Evolutionary conservation across 2,113 vertebrate species (phyloP).

Genomic region (Odontesthes bonariensis): DNA sequence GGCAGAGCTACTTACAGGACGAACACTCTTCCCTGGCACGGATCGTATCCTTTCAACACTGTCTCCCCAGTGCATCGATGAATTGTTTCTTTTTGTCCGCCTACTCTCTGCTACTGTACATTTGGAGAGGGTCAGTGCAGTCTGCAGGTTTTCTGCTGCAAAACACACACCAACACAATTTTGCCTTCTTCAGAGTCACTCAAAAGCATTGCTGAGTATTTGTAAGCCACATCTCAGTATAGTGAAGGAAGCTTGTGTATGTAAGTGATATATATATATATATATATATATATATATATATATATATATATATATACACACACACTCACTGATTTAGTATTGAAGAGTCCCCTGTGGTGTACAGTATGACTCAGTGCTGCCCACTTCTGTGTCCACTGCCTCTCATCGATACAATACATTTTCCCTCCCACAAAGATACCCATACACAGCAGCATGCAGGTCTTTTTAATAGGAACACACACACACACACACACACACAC

Average conservation of each 20-base stretch:
- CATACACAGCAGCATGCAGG: conserved; percentile 25
- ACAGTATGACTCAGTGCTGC: conserved; percentile 60
- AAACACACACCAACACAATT: neutral
- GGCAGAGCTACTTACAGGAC: conserved; percentile 97
- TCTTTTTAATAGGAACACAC: conserved; percentile 12
- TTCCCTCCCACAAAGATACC: conserved; percentile 53
- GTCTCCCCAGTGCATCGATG: neutral
- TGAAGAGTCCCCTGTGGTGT: conserved; percentile 31
- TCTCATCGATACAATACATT: conserved; percentile 41
- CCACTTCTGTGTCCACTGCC: conserved; percentile 53
- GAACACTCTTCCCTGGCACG: conserved; percentile 96
- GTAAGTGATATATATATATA: neutral
- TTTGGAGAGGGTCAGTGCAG: neutral
- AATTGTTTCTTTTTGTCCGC: neutral
- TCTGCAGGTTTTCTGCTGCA: neutral
- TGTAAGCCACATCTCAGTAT: conserved; percentile 28
- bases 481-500: neutral
- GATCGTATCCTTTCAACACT: conserved; percentile 95
- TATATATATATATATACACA: no score
- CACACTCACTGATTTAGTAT: neutral
- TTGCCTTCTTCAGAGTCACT: neutral
- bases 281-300: no score
- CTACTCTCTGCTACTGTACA: conserved; percentile 6
- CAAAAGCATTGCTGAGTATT: conserved; percentile 24
- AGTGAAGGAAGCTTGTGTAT: conserved; percentile 4